Evolutionary conservation across 1,140 invertebrate genomes (phyloP), one percentile per base, ranked within the genome.

Genomic region (Asobara japonica): DNA sequence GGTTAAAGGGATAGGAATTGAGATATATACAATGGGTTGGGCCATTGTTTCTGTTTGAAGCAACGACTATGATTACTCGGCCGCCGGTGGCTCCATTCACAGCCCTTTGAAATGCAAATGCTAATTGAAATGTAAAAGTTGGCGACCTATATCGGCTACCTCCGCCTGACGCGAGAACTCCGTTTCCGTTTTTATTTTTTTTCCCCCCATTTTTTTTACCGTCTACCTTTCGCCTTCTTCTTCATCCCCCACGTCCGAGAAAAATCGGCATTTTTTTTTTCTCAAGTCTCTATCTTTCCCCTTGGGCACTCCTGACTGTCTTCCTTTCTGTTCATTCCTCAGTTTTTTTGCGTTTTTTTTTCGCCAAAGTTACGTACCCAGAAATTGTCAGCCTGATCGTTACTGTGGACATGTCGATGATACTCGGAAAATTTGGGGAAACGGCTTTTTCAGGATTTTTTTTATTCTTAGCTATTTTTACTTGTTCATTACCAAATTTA

Each of bases 121-220:
- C 74, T 77, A 77, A 77, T 77, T 77, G 76, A 77, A 75, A 77
- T 75, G 76, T 73, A 73, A 77, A 77, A 77, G 69, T 77, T 74
- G 56, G 68, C 71, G 76, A 75, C 76, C 76, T 75, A 75, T 77
- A 77, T 77, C 60, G 75, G 31, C 69, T 62, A 31, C 38, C 51
- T 56, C 22, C 51, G 51, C 51, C 51, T 56, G 51, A 18, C 48
- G 67, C 56, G 29, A 31, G 22, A 51, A 48, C 27, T 48, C 38
- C 18, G 31, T 13, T 68, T 68, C 65, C 27, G 41, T 30, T 45
- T 68, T 27, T 3, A 65, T 20, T 38, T 6, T 48, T 66, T 66
- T n/a, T n/a, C n/a, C n/a, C n/a, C n/a, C 38, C 6, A 2, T 45
- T 66, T 66, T 66, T 13, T 27, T 30, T n/a, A 36, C 31, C 11